Base-by-base conservation (phyloP, 2,888 invertebrate genomes). In the Pollenia labialis region DNA sequence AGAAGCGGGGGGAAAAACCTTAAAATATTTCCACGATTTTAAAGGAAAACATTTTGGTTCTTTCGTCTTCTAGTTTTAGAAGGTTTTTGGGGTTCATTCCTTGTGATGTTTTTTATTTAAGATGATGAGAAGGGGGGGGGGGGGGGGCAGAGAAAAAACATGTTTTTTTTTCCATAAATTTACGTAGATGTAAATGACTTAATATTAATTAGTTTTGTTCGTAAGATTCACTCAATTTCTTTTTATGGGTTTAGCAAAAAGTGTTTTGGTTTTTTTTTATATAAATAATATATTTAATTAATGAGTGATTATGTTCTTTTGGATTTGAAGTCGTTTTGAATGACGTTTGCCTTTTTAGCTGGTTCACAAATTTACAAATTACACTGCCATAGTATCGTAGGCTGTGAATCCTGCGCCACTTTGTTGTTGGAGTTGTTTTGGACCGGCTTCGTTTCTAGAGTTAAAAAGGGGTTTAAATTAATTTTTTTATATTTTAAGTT, bases 311-410 rank as follows among this genome's bases (percentile, higher is more conserved):
- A 23, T 58, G 69, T 82, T 60, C 4, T 88, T 72, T 74, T 77
- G 54, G 72, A 81, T 82, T 85, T 85, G 72, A 81, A 83, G 85
- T 89, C 87, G 81, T 86, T 81, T 85, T 54, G 62, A 77, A 74
- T 88, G 82, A 60, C 54, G 32, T 60, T 87, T 87, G 68, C 52
- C 75, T 32, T 52, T 44, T 46, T 48, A 60, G 48, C 56, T 72
- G 64, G 12, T 62, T 76, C 16, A 66, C 64, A 46, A 69, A 89
- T 90, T 96, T 97, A 97, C 96, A 97, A 95, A 95, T 98, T 97
- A 98, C 97, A 98, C 97, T 97, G 98, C 98, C 97, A 98, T 97
- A 97, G 97, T 97, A 97, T 98, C 97, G 97, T 97, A 97, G 97
- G 98, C 97, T 97, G 97, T 97, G 97, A 97, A 96, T 97, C 97